A percentile compares a stretch with the other conserved stretches of the same genome.
These are phyloP conservation scores for Macroglossus sobrinus DNA, from an alignment of 2,113 vertebrate species.

Conservation along the genomic window DNA sequence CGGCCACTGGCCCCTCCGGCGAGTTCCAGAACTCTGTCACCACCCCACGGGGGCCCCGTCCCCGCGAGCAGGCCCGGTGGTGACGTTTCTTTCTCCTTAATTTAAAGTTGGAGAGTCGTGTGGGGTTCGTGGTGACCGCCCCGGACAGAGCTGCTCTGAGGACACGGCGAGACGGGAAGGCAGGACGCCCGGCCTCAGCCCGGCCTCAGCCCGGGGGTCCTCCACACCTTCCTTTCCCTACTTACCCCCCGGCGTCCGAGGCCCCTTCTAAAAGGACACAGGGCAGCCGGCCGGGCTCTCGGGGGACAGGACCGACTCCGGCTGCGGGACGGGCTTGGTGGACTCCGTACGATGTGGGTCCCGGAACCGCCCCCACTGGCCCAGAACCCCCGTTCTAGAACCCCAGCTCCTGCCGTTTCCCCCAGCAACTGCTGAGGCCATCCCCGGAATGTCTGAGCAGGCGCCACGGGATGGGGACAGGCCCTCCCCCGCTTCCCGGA, in stretches of 20 bases:
- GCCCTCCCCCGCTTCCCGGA: accelerated
- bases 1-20: background rate
- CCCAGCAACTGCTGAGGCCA: conserved; percentile 61
- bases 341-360: background rate
- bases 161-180: accelerated
- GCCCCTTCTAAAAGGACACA: conserved; percentile 13
- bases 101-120: background rate
- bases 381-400: conserved; percentile 63
- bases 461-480: background rate
- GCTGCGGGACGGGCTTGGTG: background rate
- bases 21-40: background rate
- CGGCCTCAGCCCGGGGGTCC: accelerated
- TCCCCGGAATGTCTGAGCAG: conserved; percentile 25
- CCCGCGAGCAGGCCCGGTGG: background rate
- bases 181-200: accelerated
- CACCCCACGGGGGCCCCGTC: background rate
- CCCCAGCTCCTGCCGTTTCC: background rate
- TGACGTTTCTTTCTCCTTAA: background rate
- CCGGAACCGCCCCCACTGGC: background rate
- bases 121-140: accelerated
- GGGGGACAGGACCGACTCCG: background rate
- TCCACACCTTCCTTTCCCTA: background rate
- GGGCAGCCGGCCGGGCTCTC: background rate
- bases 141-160: background rate
- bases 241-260: background rate